Evolutionary conservation across 2,797 vertebrate species (phyloP), one percentile per base, ranked within the genome.

Genomic region (Arremon aurantiirostris): DNA sequence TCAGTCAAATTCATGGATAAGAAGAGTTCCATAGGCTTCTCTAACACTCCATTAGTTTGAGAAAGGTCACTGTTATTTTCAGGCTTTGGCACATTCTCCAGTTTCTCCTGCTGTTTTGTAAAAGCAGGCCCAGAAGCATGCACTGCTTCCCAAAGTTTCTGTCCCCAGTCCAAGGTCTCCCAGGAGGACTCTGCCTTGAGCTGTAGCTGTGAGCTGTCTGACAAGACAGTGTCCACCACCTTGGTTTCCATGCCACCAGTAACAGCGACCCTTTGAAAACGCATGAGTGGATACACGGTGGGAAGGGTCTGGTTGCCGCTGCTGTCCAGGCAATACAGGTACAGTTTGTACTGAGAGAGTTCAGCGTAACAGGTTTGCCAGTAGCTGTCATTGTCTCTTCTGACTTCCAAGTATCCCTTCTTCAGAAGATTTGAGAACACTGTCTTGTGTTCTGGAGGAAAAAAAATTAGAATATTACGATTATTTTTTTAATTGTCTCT

Each of bases 161-260:
- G 98, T 5, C 98, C 98, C 99, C 99, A 99, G 92, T 99, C 99
- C 97, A 98, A 91, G 39, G 99, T 99, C 91, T 99, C 99, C 99
- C 99, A 98, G 0, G 99, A 98, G 66, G 98, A 99, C 93, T 98
- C 96, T 0, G 98, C 98, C 75, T 98, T 99, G 71, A 99, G 97
- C 95, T 99, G 99, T 28, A 99, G 97, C 28, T 98, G 98, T 1
- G 98, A 99, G 96, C 98, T 98, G 96, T 99, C 99, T 83, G 98
- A 99, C 92, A 99, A 98, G 71, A 99, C 95, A 4, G 98, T 96
- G 37, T 99, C 98, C 52, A 99, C 98, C 49, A 99, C 98, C 78
- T 98, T 98, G 68, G 98, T 98, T 93, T 99, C 99, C 9, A 98
- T 97, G 46, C 97, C 97, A 77, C 98, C 98, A 22, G 98, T 98